Evolutionary conservation across 2,888 invertebrate species (phyloP), one percentile per base, ranked within the genome.

Genomic region (Harpalus rubripes): DNA sequence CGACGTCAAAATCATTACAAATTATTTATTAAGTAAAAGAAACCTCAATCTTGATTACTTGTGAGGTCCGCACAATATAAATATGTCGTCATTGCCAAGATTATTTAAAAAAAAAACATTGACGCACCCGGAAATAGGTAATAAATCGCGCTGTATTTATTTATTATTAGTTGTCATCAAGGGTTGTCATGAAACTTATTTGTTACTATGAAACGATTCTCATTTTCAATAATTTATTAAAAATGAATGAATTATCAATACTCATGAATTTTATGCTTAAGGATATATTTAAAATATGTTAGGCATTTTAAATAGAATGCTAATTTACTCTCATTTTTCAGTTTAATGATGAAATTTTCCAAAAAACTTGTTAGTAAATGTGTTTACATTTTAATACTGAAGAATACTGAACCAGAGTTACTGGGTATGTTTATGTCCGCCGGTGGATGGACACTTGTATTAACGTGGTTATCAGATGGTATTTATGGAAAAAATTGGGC

Each of bases 301-400:
- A 16, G 44, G 72, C 44, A 18, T 22, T 8, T 1, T 16, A 44
- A 4, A 44, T 68, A 68, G 15, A 74, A 16, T 58, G 16, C 58
- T 78, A 59, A 59, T 78, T 52, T 12, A 61, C 59, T 59, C 39
- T 80, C 41, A 68, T 88, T 88, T 94, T 95, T 88, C 93, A 98
- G 98, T 90, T 94, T 98, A 90, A 98, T 98, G 98, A 96, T 96
- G 72, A 98, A 98, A 91, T 98, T 96, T 92, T 98, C 98, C 0
- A 97, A 96, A 91, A 98, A 98, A 91, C 93, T 98, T 87, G 98
- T 98, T 82, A 98, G 97, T 88, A 98, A 98, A 93, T 98, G 98
- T 92, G 96, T 98, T 89, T 98, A 98, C 90, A 95, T 98, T 88
- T 96, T 98, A 91, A 98, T 98, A 89, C 92, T 98, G 85, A 96